Evolutionary conservation across 53 echinoderm and acorn worm species (phyloP).

Genomic region (Paracentrotus lividus): DNA sequence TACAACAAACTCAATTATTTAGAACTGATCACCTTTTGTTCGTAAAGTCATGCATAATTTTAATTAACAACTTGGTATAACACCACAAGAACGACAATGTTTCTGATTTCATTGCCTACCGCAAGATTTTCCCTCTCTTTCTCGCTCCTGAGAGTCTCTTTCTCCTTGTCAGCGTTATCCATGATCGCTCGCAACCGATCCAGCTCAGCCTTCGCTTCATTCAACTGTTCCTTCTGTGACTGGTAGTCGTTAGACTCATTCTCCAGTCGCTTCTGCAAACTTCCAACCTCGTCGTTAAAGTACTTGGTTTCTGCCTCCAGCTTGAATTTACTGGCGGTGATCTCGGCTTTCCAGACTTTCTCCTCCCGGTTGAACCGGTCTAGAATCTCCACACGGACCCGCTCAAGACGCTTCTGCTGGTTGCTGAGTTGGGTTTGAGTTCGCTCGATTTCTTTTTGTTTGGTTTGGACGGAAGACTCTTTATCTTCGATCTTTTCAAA

Average conservation of each 20-base stretch:
- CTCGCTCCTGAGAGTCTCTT: constrained; percentile 74
- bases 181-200: constrained; percentile 73
- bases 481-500: constrained; percentile 96
- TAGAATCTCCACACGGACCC: constrained; percentile 78
- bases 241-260: constrained; percentile 86
- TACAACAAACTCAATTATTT: no score
- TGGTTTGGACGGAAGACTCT: constrained; percentile 72
- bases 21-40: no score
- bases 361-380: constrained; percentile 86
- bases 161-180: constrained; percentile 74
- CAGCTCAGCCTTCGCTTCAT: constrained; percentile 70
- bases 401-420: constrained; percentile 80
- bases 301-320: constrained; percentile 95
- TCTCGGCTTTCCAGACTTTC: constrained; percentile 93
- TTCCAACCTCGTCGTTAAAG: constrained; percentile 90
- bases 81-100: no score
- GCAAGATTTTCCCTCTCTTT: constrained; percentile 80
- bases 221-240: constrained; percentile 77
- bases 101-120: no score
- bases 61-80: no score
- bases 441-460: constrained; percentile 75
- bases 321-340: constrained; percentile 88
- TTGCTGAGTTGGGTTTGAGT: constrained; percentile 79
- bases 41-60: no score
- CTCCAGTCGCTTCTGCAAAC: constrained; percentile 83